Evolutionary conservation across 2,113 vertebrate genomes (phyloP).

Genomic region (Cnemophilus loriae): DNA sequence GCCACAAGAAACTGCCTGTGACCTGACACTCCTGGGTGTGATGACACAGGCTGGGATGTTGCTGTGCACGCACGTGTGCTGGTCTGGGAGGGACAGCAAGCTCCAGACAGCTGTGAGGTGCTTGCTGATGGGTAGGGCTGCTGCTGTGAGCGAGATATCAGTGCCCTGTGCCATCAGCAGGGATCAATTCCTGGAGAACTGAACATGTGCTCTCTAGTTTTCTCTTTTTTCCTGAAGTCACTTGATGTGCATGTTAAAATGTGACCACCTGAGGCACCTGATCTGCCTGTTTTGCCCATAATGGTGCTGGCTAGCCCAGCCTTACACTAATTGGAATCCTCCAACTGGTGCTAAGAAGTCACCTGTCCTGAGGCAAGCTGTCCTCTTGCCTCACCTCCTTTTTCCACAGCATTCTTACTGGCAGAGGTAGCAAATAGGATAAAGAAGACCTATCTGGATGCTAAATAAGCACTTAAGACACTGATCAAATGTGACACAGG

Average conservation of each 20-base stretch:
- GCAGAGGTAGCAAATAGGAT: neutral
- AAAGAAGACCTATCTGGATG: neutral
- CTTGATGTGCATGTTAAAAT: neutral
- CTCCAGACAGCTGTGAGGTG: neutral
- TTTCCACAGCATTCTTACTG: neutral
- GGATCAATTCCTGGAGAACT: neutral
- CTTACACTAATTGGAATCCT: neutral
- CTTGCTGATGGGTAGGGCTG: neutral
- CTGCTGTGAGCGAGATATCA: neutral
- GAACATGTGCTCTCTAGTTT: neutral
- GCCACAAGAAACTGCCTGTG: neutral
- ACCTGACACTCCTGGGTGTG: neutral
- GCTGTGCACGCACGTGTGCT: accelerated
- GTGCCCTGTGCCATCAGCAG: neutral
- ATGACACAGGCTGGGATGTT: neutral
- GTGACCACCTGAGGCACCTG: neutral
- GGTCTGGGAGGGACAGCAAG: neutral
- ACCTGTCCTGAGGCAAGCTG: too few relatives aligned
- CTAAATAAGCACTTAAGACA: neutral
- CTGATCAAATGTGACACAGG: neutral
- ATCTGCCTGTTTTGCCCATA: neutral
- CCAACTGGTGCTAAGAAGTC: neutral
- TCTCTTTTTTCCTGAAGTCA: neutral
- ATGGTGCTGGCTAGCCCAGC: neutral
- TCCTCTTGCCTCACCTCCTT: neutral